Conservation (phyloP, 2,888 invertebrate species). For the Dicycla oo region DNA sequence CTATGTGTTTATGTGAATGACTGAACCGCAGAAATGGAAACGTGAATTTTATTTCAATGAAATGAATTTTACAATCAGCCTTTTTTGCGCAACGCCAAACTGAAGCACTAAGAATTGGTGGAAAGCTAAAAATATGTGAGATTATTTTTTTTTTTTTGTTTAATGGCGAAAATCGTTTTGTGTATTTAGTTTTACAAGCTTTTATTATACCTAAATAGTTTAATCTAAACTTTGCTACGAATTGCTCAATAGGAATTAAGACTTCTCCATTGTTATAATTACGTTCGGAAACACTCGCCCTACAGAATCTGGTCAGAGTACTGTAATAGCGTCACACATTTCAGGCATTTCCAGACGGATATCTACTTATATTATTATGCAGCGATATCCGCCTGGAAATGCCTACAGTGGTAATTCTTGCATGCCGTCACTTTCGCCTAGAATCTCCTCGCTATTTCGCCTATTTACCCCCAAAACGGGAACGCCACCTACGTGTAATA, state of each 20-base stretch:
- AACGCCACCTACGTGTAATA: conserved; percentile 33
- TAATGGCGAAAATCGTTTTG: not conserved
- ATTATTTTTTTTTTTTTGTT: conserved; percentile 8
- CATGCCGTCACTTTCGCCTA: conserved; percentile 12
- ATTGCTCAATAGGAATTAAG: not conserved
- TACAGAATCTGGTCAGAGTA: not conserved
- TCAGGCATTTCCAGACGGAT: conserved; percentile 2
- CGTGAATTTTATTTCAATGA: conserved; percentile 41
- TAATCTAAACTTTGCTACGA: not conserved
- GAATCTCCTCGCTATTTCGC: conserved; percentile 21
- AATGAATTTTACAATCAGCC: conserved; percentile 42
- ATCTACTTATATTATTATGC: too few species aligned
- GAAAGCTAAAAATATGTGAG: conserved; percentile 16
- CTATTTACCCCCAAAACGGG: conserved; percentile 35
- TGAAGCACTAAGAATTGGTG: conserved; percentile 31
- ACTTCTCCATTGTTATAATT: not conserved
- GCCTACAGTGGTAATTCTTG: not conserved
- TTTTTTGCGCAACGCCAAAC: conserved; percentile 27
- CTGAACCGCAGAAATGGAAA: conserved; percentile 43
- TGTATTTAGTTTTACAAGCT: conserved; percentile 16
- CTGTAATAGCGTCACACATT: not conserved
- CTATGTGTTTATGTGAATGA: conserved; percentile 39
- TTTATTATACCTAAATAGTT: not conserved
- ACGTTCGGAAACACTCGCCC: not conserved
- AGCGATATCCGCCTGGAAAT: too few species aligned